A percentile compares a stretch with the other conserved stretches of the same genome.
These are phyloP conservation scores for Poeciliopsis turrubarensis DNA, from an alignment of 2,113 vertebrate genomes.

Conservation along the genomic window DNA sequence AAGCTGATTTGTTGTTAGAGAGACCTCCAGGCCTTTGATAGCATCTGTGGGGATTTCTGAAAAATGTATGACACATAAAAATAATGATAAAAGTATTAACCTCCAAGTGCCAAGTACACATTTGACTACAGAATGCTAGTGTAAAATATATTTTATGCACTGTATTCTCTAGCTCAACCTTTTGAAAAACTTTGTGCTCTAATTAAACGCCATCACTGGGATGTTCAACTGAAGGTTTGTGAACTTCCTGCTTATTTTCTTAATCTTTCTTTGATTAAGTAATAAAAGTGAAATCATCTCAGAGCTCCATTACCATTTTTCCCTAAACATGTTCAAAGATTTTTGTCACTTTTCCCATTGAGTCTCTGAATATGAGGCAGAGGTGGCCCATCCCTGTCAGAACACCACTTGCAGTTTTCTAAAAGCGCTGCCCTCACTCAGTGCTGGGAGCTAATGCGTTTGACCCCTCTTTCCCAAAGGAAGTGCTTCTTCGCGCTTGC, in stretches of 20 bases:
- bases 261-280: slow-evolving; percentile 1
- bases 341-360: slow-evolving; percentile 23
- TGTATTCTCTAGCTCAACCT: slow-evolving; percentile 19
- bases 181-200: slow-evolving; percentile 9
- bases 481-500: slow-evolving; percentile 44
- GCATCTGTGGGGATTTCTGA: slow-evolving; percentile 68
- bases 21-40: slow-evolving; percentile 66
- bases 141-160: slow-evolving; percentile 27
- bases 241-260: slow-evolving; percentile 7
- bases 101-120: slow-evolving; percentile 46
- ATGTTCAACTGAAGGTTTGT: background rate
- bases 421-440: slow-evolving; percentile 49
- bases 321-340: background rate
- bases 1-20: slow-evolving; percentile 55
- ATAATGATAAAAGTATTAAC: slow-evolving; percentile 77
- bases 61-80: slow-evolving; percentile 80
- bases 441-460: slow-evolving; percentile 69
- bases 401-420: slow-evolving; percentile 36
- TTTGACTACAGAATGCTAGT: slow-evolving; percentile 55
- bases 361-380: slow-evolving; percentile 19
- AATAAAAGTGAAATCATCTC: slow-evolving; percentile 17
- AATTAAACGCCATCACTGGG: background rate
- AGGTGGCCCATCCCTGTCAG: slow-evolving; percentile 47
- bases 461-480: slow-evolving; percentile 71
- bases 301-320: slow-evolving; percentile 22